These are phyloP conservation scores for Holotrichia oblita DNA, from an alignment of 1,140 invertebrate genomes.

Conservation along the genomic window DNA sequence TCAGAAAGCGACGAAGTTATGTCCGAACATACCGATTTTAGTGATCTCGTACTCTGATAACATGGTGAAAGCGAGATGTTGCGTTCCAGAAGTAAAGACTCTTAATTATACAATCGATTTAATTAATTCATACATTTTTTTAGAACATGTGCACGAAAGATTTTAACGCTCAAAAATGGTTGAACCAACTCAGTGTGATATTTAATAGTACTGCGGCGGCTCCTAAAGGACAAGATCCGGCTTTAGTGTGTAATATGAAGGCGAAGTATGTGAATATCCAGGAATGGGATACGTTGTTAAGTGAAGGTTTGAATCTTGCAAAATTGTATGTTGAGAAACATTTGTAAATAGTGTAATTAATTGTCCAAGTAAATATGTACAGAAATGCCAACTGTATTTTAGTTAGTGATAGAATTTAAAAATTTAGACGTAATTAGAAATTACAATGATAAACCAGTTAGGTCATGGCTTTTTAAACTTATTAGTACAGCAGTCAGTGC, in stretches of 20 bases:
- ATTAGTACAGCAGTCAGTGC: too few species aligned
- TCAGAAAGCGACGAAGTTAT: slow-evolving; percentile 68
- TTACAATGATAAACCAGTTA: too few species aligned
- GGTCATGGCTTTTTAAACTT: too few species aligned
- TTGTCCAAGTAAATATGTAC: not conserved
- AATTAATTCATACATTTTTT: slow-evolving; percentile 45
- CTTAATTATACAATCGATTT: too few species aligned
- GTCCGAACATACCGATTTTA: slow-evolving; percentile 67
- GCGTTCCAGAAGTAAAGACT: slow-evolving; percentile 68
- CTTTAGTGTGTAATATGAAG: slow-evolving; percentile 68
- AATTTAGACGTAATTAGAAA: too few species aligned
- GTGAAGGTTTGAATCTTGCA: slow-evolving; percentile 63
- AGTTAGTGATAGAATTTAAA: too few species aligned
- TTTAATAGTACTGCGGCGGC: slow-evolving; percentile 61
- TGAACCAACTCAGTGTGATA: slow-evolving; percentile 64
- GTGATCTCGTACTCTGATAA: slow-evolving; percentile 68
- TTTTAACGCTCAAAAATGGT: slow-evolving; percentile 72
- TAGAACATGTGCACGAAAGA: slow-evolving; percentile 62
- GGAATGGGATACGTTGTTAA: slow-evolving; percentile 63
- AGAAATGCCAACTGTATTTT: not conserved
- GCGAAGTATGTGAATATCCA: slow-evolving; percentile 63
- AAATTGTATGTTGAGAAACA: slow-evolving; percentile 63
- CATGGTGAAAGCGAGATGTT: slow-evolving; percentile 70
- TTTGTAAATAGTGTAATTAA: slow-evolving; percentile 49
- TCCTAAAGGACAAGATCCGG: slow-evolving; percentile 66